phyloP scores from a whole-genome alignment of 2,888 invertebrate species.

The Machimus rusticus region DNA sequence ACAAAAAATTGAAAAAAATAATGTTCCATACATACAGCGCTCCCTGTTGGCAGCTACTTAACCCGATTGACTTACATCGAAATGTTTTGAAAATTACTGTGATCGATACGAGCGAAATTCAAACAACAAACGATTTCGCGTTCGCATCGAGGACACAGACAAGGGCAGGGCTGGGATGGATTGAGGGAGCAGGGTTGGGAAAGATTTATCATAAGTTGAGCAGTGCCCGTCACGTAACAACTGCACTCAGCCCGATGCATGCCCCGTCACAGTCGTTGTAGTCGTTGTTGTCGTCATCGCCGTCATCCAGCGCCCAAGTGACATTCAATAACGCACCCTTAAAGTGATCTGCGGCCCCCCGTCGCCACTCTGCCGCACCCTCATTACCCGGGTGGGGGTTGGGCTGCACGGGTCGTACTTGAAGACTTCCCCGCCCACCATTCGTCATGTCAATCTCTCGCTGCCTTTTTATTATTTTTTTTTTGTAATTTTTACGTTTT shows the following conservation, averaged over 20 bases:
- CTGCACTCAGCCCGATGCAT: background rate
- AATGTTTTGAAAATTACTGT: conserved; percentile 6
- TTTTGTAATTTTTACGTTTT: conserved; percentile 38
- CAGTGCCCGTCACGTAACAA: conserved; percentile 3
- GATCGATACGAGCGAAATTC: conserved; percentile 34
- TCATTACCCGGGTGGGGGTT: background rate
- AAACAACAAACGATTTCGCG: conserved; percentile 6
- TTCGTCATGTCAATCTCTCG: conserved; percentile 32
- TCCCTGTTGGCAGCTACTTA: conserved; percentile 3
- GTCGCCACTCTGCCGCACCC: background rate
- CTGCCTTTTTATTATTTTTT: conserved; percentile 11
- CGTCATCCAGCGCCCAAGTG: conserved; percentile 21
- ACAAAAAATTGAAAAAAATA: background rate
- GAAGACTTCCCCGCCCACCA: conserved; percentile 11
- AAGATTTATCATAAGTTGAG: conserved; percentile 34
- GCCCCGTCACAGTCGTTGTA: background rate
- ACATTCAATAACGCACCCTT: conserved; percentile 39
- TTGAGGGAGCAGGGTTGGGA: background rate
- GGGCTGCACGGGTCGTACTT: background rate
- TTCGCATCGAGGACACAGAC: background rate
- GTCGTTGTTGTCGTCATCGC: background rate
- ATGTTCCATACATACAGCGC: background rate
- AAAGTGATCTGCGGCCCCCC: conserved; percentile 3
- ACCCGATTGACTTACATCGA: conserved; percentile 37
- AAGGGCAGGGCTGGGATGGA: background rate